Percentiles rank a stretch among this genome's conserved stretches.
Evolutionary conservation across 2,797 vertebrate species (phyloP).

Genomic region (Sciaenops ocellatus): DNA sequence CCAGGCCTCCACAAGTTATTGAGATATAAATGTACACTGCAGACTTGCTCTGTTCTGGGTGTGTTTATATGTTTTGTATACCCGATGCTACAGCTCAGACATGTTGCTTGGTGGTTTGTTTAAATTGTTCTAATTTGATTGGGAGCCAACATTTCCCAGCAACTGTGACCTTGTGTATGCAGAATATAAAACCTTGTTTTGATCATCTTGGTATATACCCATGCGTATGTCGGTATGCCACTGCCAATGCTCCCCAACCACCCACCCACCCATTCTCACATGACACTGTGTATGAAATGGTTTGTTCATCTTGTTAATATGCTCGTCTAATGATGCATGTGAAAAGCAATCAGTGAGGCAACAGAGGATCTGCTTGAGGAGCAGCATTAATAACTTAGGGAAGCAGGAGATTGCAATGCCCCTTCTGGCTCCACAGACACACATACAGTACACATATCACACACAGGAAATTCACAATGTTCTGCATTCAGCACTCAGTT

Average conservation of each 20-base stretch:
- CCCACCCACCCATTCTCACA: constrained; percentile 18
- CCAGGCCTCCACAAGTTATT: constrained; percentile 25
- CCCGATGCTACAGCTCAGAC: constrained; percentile 17
- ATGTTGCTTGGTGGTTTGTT: constrained; percentile 15
- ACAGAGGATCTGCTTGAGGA: constrained; percentile 67
- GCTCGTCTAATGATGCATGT: constrained; percentile 77
- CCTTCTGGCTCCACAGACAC: constrained; percentile 28
- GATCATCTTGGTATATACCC: constrained; percentile 16
- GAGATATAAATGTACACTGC: constrained; percentile 8
- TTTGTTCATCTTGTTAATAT: constrained; percentile 80
- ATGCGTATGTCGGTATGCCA: neutral
- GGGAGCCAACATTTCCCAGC: constrained; percentile 7
- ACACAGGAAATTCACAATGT: constrained; percentile 58
- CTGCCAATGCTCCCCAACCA: constrained; percentile 6
- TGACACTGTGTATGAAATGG: constrained; percentile 62
- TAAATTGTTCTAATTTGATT: constrained; percentile 41
- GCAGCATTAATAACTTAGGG: constrained; percentile 75
- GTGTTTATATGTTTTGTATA: constrained; percentile 7
- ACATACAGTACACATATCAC: constrained; percentile 27
- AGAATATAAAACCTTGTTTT: constrained; percentile 24
- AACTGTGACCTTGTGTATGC: constrained; percentile 30
- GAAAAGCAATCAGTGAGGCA: constrained; percentile 80
- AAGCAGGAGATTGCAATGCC: constrained; percentile 65
- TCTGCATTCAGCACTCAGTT: constrained; percentile 50
- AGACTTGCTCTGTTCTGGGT: neutral